Evolutionary conservation across 2,888 invertebrate species (phyloP), one percentile per base, ranked within the genome.

Genomic region (Nemoura dubitans): DNA sequence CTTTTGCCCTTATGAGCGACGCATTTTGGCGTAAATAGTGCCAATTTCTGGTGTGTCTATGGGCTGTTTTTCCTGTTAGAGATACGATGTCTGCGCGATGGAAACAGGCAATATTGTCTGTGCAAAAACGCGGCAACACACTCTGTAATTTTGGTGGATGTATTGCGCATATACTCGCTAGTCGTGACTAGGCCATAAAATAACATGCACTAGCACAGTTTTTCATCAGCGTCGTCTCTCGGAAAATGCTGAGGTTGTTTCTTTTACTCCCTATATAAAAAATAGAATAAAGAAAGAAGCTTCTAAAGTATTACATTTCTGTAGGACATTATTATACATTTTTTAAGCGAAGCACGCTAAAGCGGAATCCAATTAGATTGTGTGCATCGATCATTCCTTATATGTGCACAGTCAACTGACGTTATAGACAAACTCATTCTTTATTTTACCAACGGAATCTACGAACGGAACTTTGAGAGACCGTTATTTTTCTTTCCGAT

Each of bases 311-410:
- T 59, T 59, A 59, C 59, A 59, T 59, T 59, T 59, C 59, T 59
- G 59, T 59, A 7, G 59, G 59, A 59, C 59, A 59, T 59, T 59
- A 59, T 59, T 59, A 59, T 3, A 59, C 59, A 59, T 59, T 59
- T 59, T 36, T 59, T 59, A 59, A 59, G 59, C 59, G 59, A 59
- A 59, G 59, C 59, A 59, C 59, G 59, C 59, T 59, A 59, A 59
- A 59, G 14, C 59, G 59, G 59, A 59, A 59, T 59, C 59, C 59
- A 59, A 59, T 59, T 59, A 59, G 14, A 59, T 59, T 21, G 59
- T 59, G 16, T 59, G 59, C 59, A 59, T 59, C 59, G 59, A 59
- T 59, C 59, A 59, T 59, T 59, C 59, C 21, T 21, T 21, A 1
- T 21, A 1, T 1, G 59, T 59, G 59, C 21, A 59, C 3, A 1